Percentiles rank a stretch among this genome's conserved stretches.
Conservation (phyloP, 2,797 vertebrate genomes). For the Hephaestus fuliginosus region DNA sequence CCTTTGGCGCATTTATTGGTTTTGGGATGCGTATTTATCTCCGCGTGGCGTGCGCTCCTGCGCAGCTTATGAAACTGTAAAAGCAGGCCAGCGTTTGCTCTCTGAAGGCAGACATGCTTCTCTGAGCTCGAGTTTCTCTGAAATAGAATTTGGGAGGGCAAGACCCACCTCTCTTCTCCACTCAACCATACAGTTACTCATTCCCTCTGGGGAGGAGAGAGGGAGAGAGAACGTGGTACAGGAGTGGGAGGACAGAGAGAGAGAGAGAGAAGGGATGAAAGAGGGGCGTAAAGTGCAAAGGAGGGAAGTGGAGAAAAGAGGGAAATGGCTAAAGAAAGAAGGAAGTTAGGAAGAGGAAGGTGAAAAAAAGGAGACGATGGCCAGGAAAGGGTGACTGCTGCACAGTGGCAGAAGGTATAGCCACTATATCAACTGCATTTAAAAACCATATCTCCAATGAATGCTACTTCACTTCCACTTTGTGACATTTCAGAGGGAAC, state of each 20-base stretch:
- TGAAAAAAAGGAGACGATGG: conserved; percentile 21
- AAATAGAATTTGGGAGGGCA: conserved; percentile 84
- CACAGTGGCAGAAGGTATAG: not conserved
- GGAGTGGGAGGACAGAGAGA: conserved; percentile 51
- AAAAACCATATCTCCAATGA: conserved; percentile 15
- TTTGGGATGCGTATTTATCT: conserved; percentile 63
- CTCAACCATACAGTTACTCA: conserved; percentile 80
- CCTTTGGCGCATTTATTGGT: conserved; percentile 52
- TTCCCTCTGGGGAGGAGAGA: conserved; percentile 74
- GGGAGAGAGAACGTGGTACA: conserved; percentile 61
- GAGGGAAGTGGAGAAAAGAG: conserved; percentile 49
- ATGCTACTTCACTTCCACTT: not conserved
- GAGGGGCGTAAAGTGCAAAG: conserved; percentile 60
- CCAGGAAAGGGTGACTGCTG: conserved; percentile 1
- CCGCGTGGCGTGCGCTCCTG: conserved; percentile 22
- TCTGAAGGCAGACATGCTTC: conserved; percentile 75
- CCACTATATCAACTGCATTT: conserved; percentile 4
- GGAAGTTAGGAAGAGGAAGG: conserved; percentile 7
- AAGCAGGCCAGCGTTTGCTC: conserved; percentile 70
- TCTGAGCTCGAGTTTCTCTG: conserved; percentile 77
- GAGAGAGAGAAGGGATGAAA: conserved; percentile 47
- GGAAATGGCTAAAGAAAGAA: conserved; percentile 43
- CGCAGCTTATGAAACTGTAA: conserved; percentile 70
- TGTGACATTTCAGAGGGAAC: not conserved
- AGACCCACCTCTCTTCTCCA: conserved; percentile 83